These are phyloP conservation scores for Argynnis bischoffii DNA, from an alignment of 2,888 invertebrate species.

Conservation along the genomic window DNA sequence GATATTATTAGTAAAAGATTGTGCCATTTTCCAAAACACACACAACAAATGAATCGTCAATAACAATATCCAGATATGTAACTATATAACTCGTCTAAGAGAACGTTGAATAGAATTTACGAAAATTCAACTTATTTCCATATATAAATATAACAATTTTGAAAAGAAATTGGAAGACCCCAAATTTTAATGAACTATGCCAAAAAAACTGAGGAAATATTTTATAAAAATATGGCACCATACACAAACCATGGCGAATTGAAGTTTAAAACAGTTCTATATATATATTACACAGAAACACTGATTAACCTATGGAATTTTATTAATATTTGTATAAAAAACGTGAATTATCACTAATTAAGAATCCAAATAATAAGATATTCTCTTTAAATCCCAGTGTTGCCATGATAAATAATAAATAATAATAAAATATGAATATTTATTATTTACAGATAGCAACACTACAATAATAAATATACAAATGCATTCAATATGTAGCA, in stretches of 20 bases:
- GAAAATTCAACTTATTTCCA: conserved; percentile 18
- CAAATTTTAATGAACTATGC: background rate
- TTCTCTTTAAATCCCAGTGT: conserved; percentile 9
- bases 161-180: conserved; percentile 12
- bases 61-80: conserved; percentile 27
- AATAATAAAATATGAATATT: background rate
- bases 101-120: conserved; percentile 30
- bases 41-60: background rate
- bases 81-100: conserved; percentile 27
- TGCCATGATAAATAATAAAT: conserved; percentile 16
- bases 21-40: too few species aligned
- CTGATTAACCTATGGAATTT: conserved; percentile 25
- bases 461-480: conserved; percentile 9
- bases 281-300: conserved; percentile 16
- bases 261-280: conserved; percentile 5
- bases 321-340: conserved; percentile 32
- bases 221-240: conserved; percentile 29
- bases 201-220: conserved; percentile 9
- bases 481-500: background rate
- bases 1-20: too few species aligned
- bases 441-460: background rate
- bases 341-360: conserved; percentile 28
- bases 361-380: conserved; percentile 8
- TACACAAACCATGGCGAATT: conserved; percentile 27
- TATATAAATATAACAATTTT: conserved; percentile 14